These are phyloP conservation scores for Bungarus multicinctus DNA, from an alignment of 2,113 vertebrate genomes.

Conservation along the genomic window DNA sequence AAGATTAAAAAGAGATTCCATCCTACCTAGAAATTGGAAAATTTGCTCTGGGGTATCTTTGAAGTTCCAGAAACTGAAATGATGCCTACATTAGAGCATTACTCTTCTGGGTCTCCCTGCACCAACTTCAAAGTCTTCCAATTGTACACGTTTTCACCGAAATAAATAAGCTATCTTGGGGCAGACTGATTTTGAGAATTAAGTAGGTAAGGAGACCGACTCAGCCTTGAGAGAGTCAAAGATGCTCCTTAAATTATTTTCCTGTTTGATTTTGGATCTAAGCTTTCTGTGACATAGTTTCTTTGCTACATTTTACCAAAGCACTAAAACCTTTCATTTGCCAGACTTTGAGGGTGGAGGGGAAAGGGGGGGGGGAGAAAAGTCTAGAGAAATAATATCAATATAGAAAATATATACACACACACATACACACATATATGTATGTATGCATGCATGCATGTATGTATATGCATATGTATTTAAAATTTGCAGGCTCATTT, in stretches of 20 bases:
- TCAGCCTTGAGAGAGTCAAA: background rate
- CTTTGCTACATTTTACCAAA: constrained; percentile 16
- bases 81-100: background rate
- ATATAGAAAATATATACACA: no score
- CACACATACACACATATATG: no score
- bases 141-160: background rate
- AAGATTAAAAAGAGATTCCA: constrained; percentile 45
- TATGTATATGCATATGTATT: no score
- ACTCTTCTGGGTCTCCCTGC: background rate
- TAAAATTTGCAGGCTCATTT: no score
- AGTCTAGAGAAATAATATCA: background rate
- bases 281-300: constrained; percentile 12
- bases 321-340: background rate
- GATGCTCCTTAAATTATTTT: constrained; percentile 16
- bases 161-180: background rate
- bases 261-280: background rate
- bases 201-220: background rate
- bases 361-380: no score
- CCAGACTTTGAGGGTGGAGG: background rate
- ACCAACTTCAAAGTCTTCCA: background rate
- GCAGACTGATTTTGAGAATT: background rate
- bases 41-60: constrained; percentile 31
- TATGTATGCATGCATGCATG: no score
- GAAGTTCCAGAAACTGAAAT: background rate
- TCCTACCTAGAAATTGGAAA: constrained; percentile 45